Conservation (phyloP, 2,888 invertebrate genomes). For the Geotrupes spiniger region DNA sequence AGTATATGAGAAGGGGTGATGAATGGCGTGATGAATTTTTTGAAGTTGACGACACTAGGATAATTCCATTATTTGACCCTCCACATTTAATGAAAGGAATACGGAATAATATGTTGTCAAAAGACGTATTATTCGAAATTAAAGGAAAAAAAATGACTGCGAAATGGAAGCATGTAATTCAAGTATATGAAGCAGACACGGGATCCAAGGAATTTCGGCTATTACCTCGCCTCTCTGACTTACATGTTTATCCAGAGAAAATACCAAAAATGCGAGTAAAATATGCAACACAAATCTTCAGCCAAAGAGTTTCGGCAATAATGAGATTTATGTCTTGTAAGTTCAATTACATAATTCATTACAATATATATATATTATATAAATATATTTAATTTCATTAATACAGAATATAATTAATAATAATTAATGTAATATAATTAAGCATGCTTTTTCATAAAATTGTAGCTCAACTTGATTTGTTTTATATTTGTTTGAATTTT, state of each 20-base stretch:
- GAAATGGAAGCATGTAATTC: constrained; percentile 12
- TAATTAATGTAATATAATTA: too few relatives aligned
- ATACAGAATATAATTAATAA: too few relatives aligned
- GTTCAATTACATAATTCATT: too few relatives aligned
- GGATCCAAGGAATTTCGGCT: constrained; percentile 10
- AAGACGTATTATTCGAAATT: constrained; percentile 6
- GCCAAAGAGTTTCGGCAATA: constrained; percentile 12
- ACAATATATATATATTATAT: too few relatives aligned
- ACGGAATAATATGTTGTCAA: constrained; percentile 14
- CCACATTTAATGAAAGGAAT: constrained; percentile 21
- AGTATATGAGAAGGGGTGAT: neutral
- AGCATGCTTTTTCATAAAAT: too few relatives aligned
- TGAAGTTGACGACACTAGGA: constrained; percentile 6
- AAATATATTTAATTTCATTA: too few relatives aligned
- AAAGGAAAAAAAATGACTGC: constrained; percentile 5
- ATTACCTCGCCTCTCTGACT: constrained; percentile 14
- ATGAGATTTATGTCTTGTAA: constrained; percentile 1
- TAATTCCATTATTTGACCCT: constrained; percentile 18
- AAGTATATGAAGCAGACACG: constrained; percentile 17
- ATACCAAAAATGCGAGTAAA: constrained; percentile 21
- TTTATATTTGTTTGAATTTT: too few relatives aligned
- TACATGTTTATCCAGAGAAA: constrained; percentile 17
- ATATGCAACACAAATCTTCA: constrained; percentile 12
- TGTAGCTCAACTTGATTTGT: too few relatives aligned
- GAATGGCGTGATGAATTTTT: neutral